Percentiles rank a stretch among this genome's conserved stretches.
These are phyloP conservation scores for Mus minutoides DNA, from an alignment of 2,797 vertebrate genomes.

Conservation along the genomic window DNA sequence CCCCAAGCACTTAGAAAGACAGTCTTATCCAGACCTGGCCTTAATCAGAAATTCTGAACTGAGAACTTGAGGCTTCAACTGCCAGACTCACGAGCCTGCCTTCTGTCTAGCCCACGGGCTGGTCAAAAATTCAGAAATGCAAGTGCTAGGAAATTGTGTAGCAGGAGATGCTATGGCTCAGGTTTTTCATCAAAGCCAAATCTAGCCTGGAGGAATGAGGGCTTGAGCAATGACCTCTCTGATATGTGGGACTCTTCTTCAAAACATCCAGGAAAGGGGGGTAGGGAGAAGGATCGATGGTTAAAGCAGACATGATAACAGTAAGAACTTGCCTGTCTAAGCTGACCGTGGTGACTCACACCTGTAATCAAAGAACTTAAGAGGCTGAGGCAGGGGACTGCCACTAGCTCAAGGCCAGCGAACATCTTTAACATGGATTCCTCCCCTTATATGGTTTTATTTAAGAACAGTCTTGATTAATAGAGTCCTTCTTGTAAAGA, in stretches of 20 bases:
- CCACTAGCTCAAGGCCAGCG: not conserved
- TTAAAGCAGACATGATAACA: too few relatives aligned
- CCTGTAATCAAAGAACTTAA: not conserved
- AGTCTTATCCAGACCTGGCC: not conserved
- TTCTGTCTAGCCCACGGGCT: not conserved
- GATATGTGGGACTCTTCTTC: not conserved
- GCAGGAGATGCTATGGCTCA: not conserved
- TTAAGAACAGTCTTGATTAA: conserved; percentile 1
- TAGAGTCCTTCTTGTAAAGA: conserved; percentile 2
- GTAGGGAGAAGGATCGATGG: too few relatives aligned
- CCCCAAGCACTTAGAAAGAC: not conserved
- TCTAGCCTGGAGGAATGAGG: not conserved
- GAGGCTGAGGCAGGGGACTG: not conserved
- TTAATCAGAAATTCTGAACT: conserved; percentile 50
- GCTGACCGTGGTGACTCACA: not conserved
- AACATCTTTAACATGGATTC: not conserved
- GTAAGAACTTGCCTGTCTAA: not conserved
- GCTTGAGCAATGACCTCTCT: not conserved
- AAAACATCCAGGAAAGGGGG: not conserved
- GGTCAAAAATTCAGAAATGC: not conserved
- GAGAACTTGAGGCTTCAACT: not conserved
- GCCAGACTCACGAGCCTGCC: not conserved
- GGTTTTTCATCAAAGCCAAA: not conserved
- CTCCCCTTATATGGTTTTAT: not conserved
- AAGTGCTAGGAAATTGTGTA: not conserved